Base-by-base conservation (phyloP, 2,113 vertebrate species). In the Atractosteus spatula region DNA sequence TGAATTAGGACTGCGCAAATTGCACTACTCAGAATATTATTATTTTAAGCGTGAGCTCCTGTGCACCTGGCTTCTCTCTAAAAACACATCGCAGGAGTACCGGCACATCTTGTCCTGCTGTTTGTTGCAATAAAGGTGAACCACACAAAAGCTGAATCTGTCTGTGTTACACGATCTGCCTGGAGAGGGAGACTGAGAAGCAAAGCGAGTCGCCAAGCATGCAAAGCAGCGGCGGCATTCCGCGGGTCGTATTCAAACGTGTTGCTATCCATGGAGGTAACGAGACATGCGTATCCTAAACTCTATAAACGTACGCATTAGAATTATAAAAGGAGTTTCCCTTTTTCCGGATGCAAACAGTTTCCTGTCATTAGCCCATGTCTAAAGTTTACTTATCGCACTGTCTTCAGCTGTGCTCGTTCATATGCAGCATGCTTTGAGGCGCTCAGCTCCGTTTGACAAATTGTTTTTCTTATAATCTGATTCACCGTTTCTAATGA, bases 141-240 rank as follows among this genome's bases (percentile, higher is more conserved):
- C 54, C 55, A 69, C 62, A 69, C 72, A 69, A 55, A 57, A 67
- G 59, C 29, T 51, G 59, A n/a, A 54, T 55, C 59, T 3, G 29
- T 59, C 61, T 6, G 41, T 64, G 68, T 70, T 56, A 65, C 43
- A 64, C 16, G 61, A 70, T 74, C 73, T 42, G n/a, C 17, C 67
- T 55, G 14, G 67, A 41, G 67, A 56, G 44, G 72, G 57, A 5
- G 10, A 47, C 57, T n/a, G 17, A 63, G 66, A 59, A 11, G 45
- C 57, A 0, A 16, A 8, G 59, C 41, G 29, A 14, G 45, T 8
- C 11, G 14, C 72, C 59, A 59, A 44, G 41, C 67, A 69, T 69
- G 73, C 68, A 70, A 70, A 74, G 61, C 67, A 42, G 13, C 41
- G 14, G 47, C 51, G 45, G 69, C 61, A 3, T 41, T 55, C 47